Conservation (phyloP, 2,888 invertebrate species). For the Cyrtodaria siliqua region DNA sequence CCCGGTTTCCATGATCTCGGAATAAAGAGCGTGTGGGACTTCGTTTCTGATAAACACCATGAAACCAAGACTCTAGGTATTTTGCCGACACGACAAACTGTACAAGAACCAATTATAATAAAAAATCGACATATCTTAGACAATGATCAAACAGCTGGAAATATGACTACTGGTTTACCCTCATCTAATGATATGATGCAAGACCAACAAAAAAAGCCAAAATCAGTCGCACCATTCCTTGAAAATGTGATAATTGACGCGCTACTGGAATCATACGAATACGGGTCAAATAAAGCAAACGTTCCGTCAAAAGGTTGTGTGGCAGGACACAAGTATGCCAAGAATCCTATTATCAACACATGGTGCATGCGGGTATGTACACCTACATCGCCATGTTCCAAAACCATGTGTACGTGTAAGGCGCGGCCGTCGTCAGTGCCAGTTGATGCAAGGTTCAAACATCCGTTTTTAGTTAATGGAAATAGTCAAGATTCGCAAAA, state of each 20-base stretch:
- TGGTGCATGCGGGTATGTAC: slow-evolving; percentile 40
- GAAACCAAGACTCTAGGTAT: too few relatives aligned
- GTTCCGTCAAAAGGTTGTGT: neutral
- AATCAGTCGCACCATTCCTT: neutral
- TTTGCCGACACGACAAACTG: neutral
- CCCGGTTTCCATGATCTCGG: slow-evolving; percentile 38
- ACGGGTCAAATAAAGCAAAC: neutral
- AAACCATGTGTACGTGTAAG: slow-evolving; percentile 25
- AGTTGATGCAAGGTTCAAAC: neutral
- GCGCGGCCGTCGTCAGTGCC: neutral
- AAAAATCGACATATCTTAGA: too few relatives aligned
- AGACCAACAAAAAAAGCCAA: too few relatives aligned
- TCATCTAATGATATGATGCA: too few relatives aligned
- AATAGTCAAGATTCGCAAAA: neutral
- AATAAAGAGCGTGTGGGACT: neutral
- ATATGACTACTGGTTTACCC: too few relatives aligned
- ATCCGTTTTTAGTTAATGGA: neutral
- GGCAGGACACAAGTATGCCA: slow-evolving; percentile 6
- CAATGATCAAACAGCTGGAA: too few relatives aligned
- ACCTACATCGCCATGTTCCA: slow-evolving; percentile 11
- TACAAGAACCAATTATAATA: neutral
- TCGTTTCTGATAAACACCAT: too few relatives aligned
- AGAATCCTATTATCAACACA: slow-evolving; percentile 49
- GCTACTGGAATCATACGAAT: neutral
- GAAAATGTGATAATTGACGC: slow-evolving; percentile 10